Percentiles rank a stretch among this genome's conserved stretches.
Evolutionary conservation across 2,888 invertebrate genomes (phyloP).

Genomic region (Pandemis heparana): DNA sequence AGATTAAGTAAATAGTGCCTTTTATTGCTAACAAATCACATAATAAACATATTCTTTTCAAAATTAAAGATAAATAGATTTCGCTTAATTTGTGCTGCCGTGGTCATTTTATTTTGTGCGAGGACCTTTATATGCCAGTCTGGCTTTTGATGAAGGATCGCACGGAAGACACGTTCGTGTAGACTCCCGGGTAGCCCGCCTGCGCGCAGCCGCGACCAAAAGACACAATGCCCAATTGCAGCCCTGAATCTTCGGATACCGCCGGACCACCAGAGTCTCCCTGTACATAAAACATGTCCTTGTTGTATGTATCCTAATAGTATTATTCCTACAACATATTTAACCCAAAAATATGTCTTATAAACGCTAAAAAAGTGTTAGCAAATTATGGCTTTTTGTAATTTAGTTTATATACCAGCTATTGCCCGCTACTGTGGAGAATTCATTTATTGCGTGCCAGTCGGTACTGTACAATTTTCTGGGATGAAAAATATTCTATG

Average conservation of each 20-base stretch:
- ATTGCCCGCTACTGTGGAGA: too few relatives aligned
- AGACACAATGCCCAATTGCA: slow-evolving; percentile 59
- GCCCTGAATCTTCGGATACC: slow-evolving; percentile 46
- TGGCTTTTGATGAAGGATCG: slow-evolving; percentile 53
- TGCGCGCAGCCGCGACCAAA: slow-evolving; percentile 65
- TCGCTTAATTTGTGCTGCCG: not conserved
- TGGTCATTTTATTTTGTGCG: not conserved
- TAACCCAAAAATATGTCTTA: too few relatives aligned
- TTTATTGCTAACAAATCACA: slow-evolving; percentile 48
- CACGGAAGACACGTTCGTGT: slow-evolving; percentile 56
- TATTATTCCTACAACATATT: too few relatives aligned
- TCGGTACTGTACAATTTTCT: too few relatives aligned
- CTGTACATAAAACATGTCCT: slow-evolving; percentile 47
- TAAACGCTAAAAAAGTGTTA: too few relatives aligned
- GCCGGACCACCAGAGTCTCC: slow-evolving; percentile 73
- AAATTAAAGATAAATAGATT: not conserved
- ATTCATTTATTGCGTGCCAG: too few relatives aligned
- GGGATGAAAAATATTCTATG: too few relatives aligned
- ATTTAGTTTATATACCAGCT: too few relatives aligned
- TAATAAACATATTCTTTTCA: not conserved
- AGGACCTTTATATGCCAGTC: slow-evolving; percentile 47
- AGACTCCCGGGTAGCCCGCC: slow-evolving; percentile 61
- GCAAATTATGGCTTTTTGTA: too few relatives aligned
- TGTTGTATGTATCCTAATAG: too few relatives aligned
- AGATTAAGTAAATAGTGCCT: slow-evolving; percentile 52